Conservation (phyloP, 2,888 invertebrate species). For the Luffia ferchaultella region DNA sequence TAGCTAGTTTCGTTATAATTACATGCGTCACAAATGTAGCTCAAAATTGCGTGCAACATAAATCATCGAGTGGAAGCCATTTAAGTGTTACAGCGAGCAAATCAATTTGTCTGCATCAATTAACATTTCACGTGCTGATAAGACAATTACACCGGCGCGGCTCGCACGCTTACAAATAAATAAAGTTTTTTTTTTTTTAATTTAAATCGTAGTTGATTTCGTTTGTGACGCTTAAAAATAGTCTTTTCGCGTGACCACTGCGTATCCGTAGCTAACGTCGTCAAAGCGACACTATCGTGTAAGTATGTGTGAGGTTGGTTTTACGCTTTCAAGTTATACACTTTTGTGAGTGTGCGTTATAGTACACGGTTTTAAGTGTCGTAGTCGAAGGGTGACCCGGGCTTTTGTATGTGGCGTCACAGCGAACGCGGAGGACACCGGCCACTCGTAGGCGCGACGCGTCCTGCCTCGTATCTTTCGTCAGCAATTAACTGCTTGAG, state of each 20-base stretch:
- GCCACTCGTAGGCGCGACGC: neutral
- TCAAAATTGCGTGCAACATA: neutral
- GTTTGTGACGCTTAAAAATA: slow-evolving; percentile 30
- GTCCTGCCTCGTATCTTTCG: slow-evolving; percentile 34
- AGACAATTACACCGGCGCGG: neutral
- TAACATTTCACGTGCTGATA: slow-evolving; percentile 3
- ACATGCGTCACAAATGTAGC: too few relatives aligned
- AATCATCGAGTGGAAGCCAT: neutral
- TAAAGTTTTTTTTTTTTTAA: neutral
- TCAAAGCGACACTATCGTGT: neutral
- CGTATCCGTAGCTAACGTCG: neutral
- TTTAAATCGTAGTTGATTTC: neutral
- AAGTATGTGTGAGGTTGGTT: too few relatives aligned
- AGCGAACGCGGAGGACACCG: neutral
- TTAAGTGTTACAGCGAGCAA: neutral
- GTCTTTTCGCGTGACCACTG: slow-evolving; percentile 34
- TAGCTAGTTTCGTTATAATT: too few relatives aligned
- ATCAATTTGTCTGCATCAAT: neutral
- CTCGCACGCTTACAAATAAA: neutral
- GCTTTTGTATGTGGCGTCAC: too few relatives aligned
- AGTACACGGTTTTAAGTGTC: too few relatives aligned
- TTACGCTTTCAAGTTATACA: too few relatives aligned
- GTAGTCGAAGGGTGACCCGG: too few relatives aligned
- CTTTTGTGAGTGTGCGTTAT: too few relatives aligned
- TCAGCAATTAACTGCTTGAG: slow-evolving; percentile 39